Evolutionary conservation across 2,113 vertebrate genomes (phyloP), one percentile per base, ranked within the genome.

Genomic region (Ceratotherium simum): DNA sequence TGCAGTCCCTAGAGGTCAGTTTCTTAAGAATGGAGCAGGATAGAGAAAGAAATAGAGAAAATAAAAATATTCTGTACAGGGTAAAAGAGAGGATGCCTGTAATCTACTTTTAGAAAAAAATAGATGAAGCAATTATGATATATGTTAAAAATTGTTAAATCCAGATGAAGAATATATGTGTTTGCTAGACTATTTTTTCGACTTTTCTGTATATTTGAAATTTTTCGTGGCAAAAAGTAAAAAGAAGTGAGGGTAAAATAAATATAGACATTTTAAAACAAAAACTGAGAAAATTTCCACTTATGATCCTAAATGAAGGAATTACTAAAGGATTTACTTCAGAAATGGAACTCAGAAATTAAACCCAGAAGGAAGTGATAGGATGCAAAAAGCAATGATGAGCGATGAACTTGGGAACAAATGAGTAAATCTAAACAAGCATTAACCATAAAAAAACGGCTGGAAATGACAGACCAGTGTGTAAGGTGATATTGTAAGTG

Each of bases 321-420:
- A 95, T 90, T 96, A 79, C 64, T 82, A 65, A 87, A 89, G 48
- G 56, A 95, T 76, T 97, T 93, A 96, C 88, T 95, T 96, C 42
- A 96, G 78, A 93, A 94, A 56, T 51, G 70, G 73, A 91, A 80
- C 64, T 81, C 62, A 51, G 79, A 93, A 91, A 72, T 89, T 78
- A 93, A 97, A 90, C n/a, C 51, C 88, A 92, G 84, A 95, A 97
- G 84, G 90, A 79, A 96, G 67, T 1, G 46, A 51, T 69, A 90
- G 82, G 64, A 97, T 79, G 69, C 12, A 17, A 79, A 97, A 93
- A 79, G 58, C 58, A 80, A 21, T 33, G 92, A 86, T 86, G 83
- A 92, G 42, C 39, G 73, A 82, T 90, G 73, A 90, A 51, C 51
- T 73, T 93, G 79, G 83, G 96, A 96, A 86, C 46, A 83, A n/a